Evolutionary conservation across 2,888 invertebrate genomes (phyloP), one percentile per base, ranked within the genome.

Genomic region (Blastobasis lacticolella): DNA sequence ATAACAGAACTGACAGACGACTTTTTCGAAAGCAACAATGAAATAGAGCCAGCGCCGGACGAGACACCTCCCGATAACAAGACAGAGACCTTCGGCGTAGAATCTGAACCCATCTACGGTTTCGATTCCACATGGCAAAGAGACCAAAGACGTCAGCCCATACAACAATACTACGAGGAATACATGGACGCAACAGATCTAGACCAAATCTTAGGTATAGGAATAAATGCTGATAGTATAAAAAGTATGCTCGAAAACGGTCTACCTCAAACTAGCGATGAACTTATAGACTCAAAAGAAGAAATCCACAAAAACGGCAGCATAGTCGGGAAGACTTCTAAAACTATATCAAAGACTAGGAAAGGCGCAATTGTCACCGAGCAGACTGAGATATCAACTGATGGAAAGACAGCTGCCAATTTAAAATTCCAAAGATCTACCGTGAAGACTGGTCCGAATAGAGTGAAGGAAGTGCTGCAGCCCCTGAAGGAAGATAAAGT

Each of bases 141-240:
- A 77, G 88, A 88, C 84, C 87, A 87, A 84, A 87, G 88, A 86
- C 65, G 88, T 74, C 85, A 85, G 73, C 88, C 88, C 49, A 81
- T 88, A 60, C 75, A 78, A 55, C 80, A 81, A 51, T 78, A 75
- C 57, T 87, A 82, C 58, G 85, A 85, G 48, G 77, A 78, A 56
- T 80, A 78, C 57, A 74, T 79, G 61, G 77, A 73, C 64, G 71
- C 77, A 49, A 67, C 77, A 58, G 81, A 85, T 61, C 62, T 87
- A 69, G 86, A 86, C 65, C 78, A 81, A 66, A 80, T 86, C 54
- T 70, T 75, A 57, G 65, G 77, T 58, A 71, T 68, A 10, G 69
- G 62, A 56, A 61, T 85, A 49, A 82, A 72, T 57, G 73, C 77
- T 59, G 78, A 81, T 66, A 83, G 76, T 61, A 79, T 85, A 62